phyloP scores from a whole-genome alignment of 2,888 invertebrate genomes.

The Venustoraphidia nigricollis region DNA sequence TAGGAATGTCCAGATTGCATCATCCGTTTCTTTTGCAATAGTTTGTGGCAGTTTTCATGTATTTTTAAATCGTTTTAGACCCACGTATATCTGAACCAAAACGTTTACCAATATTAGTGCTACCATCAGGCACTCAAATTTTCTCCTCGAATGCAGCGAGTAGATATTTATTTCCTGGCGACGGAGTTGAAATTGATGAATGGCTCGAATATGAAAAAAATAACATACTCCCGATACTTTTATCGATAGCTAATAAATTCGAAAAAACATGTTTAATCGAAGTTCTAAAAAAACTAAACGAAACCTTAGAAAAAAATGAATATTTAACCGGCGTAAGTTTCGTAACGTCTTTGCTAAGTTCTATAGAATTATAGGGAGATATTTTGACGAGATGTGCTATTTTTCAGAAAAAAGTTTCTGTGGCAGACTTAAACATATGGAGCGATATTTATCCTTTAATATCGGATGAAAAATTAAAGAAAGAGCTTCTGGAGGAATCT shows the following conservation, averaged over 20 bases:
- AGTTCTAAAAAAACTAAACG: slow-evolving; percentile 40
- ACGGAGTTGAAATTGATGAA: slow-evolving; percentile 29
- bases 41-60: not conserved
- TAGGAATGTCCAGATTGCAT: slow-evolving; percentile 21
- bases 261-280: slow-evolving; percentile 38
- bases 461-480: slow-evolving; percentile 26
- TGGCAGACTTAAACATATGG: slow-evolving; percentile 7
- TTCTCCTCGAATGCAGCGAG: slow-evolving; percentile 60
- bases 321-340: slow-evolving; percentile 42
- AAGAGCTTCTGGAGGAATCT: slow-evolving; percentile 37
- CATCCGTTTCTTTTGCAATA: slow-evolving; percentile 4
- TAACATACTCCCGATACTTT: slow-evolving; percentile 39
- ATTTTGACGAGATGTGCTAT: not conserved
- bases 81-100: slow-evolving; percentile 34
- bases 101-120: slow-evolving; percentile 47
- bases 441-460: slow-evolving; percentile 4
- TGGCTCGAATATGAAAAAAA: slow-evolving; percentile 53
- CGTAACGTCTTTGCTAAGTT: no score
- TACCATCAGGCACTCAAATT: slow-evolving; percentile 42
- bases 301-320: slow-evolving; percentile 31
- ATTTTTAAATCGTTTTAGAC: slow-evolving; percentile 21
- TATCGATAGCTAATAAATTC: slow-evolving; percentile 33
- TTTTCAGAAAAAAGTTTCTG: slow-evolving; percentile 5
- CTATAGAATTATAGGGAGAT: no score
- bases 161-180: slow-evolving; percentile 41